Conservation (phyloP, 2,888 invertebrate species). For the Dicyrtomina minuta region DNA sequence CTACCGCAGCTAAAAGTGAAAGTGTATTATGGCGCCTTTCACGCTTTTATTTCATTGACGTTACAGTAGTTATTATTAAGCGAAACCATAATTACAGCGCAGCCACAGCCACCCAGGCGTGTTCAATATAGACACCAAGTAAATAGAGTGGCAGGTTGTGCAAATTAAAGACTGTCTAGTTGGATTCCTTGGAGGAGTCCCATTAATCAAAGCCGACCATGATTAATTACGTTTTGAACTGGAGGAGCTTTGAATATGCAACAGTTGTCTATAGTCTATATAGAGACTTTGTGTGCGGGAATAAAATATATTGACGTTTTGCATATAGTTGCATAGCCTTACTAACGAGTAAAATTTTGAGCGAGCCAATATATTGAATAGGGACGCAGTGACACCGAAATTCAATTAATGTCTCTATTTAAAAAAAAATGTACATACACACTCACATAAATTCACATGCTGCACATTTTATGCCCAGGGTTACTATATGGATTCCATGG, state of each 20-base stretch:
- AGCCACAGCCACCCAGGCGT: neutral
- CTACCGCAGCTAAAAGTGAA: no score
- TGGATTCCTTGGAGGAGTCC: conserved; percentile 26
- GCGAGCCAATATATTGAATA: no score
- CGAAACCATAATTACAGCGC: no score
- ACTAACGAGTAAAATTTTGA: no score
- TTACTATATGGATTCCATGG: neutral
- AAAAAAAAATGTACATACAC: neutral
- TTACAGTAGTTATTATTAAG: no score
- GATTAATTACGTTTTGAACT: conserved; percentile 30
- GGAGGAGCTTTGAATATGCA: conserved; percentile 22
- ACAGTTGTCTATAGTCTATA: conserved; percentile 6
- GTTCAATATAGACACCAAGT: neutral
- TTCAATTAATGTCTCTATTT: neutral
- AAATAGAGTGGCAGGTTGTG: conserved; percentile 9
- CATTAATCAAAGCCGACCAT: conserved; percentile 33
- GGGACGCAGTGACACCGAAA: neutral
- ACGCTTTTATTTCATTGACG: no score
- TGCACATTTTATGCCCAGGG: no score
- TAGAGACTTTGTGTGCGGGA: neutral
- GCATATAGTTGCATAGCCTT: no score
- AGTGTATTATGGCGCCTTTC: no score
- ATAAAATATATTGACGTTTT: no score
- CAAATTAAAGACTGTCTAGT: conserved; percentile 27
- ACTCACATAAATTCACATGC: no score